A percentile compares a stretch with the other conserved stretches of the same genome.
phyloP scores from a whole-genome alignment of 2,113 vertebrate genomes.

The Rhegmatorhina hoffmannsi region DNA sequence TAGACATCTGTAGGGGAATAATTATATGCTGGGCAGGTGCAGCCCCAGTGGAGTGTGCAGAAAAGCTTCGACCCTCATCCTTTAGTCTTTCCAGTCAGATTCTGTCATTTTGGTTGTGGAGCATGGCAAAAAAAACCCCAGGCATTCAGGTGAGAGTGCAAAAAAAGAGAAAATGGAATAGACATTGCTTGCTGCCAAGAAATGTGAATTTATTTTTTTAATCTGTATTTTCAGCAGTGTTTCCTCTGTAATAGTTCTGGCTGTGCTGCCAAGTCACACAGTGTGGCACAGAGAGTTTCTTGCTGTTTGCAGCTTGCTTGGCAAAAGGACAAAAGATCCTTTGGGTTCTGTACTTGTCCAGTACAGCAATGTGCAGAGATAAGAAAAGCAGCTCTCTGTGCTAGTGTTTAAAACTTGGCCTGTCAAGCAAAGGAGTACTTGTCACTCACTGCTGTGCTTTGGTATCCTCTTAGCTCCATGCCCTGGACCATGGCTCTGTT shows the following conservation, averaged over 20 bases:
- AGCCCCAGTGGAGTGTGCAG: neutral
- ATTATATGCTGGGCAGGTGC: neutral
- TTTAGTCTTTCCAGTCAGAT: neutral
- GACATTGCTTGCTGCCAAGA: neutral
- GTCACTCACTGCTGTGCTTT: neutral
- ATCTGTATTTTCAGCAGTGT: neutral
- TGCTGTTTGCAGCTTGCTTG: neutral
- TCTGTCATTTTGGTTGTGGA: neutral
- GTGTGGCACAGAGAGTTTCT: neutral
- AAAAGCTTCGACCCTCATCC: neutral
- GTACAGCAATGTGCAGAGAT: neutral
- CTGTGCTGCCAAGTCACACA: neutral
- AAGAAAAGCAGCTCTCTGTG: neutral
- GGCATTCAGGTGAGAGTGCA: neutral
- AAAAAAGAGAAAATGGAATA: neutral
- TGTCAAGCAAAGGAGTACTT: neutral
- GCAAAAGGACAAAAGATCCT: neutral
- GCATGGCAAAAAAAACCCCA: neutral
- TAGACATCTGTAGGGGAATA: neutral
- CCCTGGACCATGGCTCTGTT: neutral
- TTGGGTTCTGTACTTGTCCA: neutral
- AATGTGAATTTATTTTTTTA: neutral
- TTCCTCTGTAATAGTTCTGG: neutral
- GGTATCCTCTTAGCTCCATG: neutral
- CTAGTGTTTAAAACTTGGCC: neutral